These are phyloP conservation scores for Germaria angustata DNA, from an alignment of 2,888 invertebrate genomes.

Conservation along the genomic window DNA sequence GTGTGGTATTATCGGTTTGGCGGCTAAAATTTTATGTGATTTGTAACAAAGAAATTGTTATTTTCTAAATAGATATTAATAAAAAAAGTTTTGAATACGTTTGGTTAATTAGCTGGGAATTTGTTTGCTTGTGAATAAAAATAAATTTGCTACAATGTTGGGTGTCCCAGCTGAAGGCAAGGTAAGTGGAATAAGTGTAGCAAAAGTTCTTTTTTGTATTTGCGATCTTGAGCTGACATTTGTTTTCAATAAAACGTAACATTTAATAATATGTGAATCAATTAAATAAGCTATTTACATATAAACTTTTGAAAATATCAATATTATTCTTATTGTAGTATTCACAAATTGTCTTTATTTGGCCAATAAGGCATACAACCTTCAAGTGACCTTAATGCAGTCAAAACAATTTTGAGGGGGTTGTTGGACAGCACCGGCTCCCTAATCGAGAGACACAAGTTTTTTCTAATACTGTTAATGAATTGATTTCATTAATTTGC, in stretches of 20 bases:
- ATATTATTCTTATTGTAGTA: not conserved
- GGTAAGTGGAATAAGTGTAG: slow-evolving; percentile 70
- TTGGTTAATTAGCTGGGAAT: not conserved
- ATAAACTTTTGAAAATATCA: not conserved
- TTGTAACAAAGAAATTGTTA: slow-evolving; percentile 1
- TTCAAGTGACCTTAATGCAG: slow-evolving; percentile 53
- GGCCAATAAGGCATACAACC: slow-evolving; percentile 22
- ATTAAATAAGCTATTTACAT: not conserved
- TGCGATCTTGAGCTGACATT: not conserved
- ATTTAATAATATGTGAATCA: not conserved
- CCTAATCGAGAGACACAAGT: not conserved
- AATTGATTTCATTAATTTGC: not conserved
- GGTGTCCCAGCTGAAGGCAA: slow-evolving; percentile 77
- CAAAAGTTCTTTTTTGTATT: slow-evolving; percentile 39
- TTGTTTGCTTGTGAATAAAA: not conserved
- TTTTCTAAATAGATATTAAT: slow-evolving; percentile 5
- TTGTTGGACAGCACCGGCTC: not conserved
- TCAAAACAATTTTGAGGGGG: not conserved
- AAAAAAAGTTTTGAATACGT: not conserved
- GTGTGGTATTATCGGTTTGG: slow-evolving; percentile 49
- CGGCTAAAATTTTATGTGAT: slow-evolving; percentile 34
- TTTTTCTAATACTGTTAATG: not conserved
- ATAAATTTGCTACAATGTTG: slow-evolving; percentile 71
- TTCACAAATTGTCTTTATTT: not conserved
- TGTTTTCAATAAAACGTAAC: not conserved